These are phyloP conservation scores for Crypturellus undulatus DNA, from an alignment of 2,113 vertebrate species.

Conservation along the genomic window DNA sequence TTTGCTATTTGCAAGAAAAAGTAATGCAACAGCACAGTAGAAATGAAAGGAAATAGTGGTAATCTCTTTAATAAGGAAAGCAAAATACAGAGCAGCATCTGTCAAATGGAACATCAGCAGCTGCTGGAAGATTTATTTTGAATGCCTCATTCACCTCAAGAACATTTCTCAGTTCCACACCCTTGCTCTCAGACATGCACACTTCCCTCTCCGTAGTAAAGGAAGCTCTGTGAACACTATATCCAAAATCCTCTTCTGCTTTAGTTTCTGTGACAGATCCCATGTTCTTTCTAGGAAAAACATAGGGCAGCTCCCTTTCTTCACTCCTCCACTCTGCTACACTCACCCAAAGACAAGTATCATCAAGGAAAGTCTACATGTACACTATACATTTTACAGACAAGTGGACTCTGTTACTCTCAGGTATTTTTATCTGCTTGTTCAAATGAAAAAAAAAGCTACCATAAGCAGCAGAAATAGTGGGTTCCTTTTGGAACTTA, in stretches of 20 bases:
- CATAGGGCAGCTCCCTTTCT: neutral
- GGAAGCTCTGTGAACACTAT: neutral
- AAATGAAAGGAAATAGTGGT: slow-evolving; percentile 40
- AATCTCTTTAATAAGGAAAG: slow-evolving; percentile 50
- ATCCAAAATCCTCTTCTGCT: neutral
- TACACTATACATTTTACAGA: neutral
- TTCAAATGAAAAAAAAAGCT: neutral
- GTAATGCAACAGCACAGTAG: slow-evolving; percentile 15
- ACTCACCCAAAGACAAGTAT: neutral
- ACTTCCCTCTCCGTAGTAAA: neutral
- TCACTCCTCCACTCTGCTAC: neutral
- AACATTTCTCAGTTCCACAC: neutral
- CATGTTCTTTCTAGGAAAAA: neutral
- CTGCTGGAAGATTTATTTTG: slow-evolving; percentile 52
- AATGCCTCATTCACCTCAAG: neutral
- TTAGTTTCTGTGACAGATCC: neutral
- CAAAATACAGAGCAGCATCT: slow-evolving; percentile 54
- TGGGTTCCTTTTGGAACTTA: neutral
- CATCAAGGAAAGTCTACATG: neutral
- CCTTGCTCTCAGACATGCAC: neutral
- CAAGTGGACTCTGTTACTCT: neutral
- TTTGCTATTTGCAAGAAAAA: neutral
- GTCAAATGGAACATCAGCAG: slow-evolving; percentile 63
- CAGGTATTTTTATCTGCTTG: neutral
- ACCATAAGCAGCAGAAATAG: neutral